Percentiles rank a stretch among this genome's conserved stretches.
These are phyloP conservation scores for Ricordea florida DNA, from an alignment of 92 coral and sea anemone genomes.

Conservation along the genomic window DNA sequence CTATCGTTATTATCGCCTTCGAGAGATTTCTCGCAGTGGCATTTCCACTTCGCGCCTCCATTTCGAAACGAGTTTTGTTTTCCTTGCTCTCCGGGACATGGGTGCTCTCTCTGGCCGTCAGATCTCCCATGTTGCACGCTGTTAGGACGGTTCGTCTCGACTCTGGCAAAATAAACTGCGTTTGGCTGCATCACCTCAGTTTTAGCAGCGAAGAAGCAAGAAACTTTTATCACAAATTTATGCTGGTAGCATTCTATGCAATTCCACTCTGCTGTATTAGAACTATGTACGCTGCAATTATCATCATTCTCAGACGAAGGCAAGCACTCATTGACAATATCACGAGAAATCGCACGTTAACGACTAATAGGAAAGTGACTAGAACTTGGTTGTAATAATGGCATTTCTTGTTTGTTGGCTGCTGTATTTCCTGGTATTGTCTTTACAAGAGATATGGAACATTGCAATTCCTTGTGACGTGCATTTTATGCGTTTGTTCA, in stretches of 20 bases:
- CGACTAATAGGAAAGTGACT: slow-evolving; percentile 1
- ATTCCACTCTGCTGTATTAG: background rate
- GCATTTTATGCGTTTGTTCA: background rate
- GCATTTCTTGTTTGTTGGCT: slow-evolving; percentile 21
- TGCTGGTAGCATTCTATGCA: background rate
- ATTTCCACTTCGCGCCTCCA: slow-evolving; percentile 4
- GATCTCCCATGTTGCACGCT: slow-evolving; percentile 20
- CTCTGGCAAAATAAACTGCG: background rate
- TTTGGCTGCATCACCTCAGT: background rate
- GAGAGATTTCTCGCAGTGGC: slow-evolving; percentile 26
- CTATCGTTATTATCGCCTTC: slow-evolving; percentile 14
- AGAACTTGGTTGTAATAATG: background rate
- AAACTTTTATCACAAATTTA: background rate
- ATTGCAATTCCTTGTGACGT: background rate
- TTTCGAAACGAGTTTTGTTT: background rate
- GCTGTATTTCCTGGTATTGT: slow-evolving; percentile 2
- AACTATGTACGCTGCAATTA: background rate
- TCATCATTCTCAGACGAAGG: background rate
- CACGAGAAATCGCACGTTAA: background rate
- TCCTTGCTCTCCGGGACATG: background rate
- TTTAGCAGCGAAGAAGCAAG: background rate
- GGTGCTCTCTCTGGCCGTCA: slow-evolving; percentile 4
- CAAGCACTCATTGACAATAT: slow-evolving; percentile 7
- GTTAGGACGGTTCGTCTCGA: background rate
- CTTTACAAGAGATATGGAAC: background rate